phyloP scores from a whole-genome alignment of 2,888 invertebrate genomes.

The Mesorhabditis sp. region DNA sequence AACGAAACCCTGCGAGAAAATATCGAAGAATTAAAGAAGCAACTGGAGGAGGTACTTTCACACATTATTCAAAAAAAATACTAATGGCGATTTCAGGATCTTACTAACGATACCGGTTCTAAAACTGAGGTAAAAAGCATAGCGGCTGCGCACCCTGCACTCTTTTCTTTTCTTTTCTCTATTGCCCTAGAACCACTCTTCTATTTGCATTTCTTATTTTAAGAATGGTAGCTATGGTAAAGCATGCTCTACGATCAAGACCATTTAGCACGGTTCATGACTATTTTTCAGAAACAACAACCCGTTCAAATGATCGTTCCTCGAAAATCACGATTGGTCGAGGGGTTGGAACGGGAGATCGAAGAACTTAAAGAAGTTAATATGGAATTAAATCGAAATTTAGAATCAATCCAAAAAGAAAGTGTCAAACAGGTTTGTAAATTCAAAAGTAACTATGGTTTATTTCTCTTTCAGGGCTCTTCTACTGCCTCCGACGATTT shows the following conservation, averaged over 20 bases:
- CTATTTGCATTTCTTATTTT: no score
- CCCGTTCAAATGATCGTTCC: slow-evolving; percentile 6
- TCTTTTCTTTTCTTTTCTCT: no score
- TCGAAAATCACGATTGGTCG: background rate
- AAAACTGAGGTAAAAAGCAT: background rate
- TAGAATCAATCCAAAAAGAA: background rate
- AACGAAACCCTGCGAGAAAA: background rate
- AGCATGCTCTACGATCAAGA: no score
- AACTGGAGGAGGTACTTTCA: background rate
- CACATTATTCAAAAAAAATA: no score
- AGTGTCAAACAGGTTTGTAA: background rate
- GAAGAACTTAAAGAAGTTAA: slow-evolving; percentile 11
- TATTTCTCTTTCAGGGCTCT: background rate
- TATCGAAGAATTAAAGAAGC: slow-evolving; percentile 5
- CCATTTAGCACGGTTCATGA: background rate
- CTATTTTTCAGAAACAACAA: background rate
- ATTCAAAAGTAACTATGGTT: no score
- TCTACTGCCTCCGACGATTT: slow-evolving; percentile 18
- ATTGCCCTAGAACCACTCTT: no score
- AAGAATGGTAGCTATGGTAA: no score
- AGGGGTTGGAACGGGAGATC: slow-evolving; percentile 16
- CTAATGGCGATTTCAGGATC: background rate
- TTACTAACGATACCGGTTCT: background rate
- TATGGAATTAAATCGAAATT: background rate
- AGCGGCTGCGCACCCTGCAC: no score